Base-by-base conservation (phyloP, 2,797 vertebrate genomes). In the Sardinella longiceps region DNA sequence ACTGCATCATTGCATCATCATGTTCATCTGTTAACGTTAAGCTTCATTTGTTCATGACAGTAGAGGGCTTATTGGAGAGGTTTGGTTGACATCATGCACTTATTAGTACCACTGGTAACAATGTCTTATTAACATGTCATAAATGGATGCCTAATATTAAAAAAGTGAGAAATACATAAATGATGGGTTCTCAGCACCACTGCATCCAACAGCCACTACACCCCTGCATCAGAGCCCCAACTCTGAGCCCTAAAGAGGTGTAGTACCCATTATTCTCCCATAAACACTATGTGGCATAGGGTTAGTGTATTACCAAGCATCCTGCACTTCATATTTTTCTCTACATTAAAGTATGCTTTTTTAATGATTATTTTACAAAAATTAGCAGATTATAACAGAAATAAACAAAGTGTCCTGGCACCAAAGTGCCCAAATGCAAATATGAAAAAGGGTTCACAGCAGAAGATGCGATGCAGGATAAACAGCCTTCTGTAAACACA, bases 401-500 rank as follows among this genome's bases (percentile, higher is more conserved):
- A 77, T 15, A 74, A 74, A 74, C 12, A 77, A 77, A 20, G 70
- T 43, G 70, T 43, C 20, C 70, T 20, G n/a, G n/a, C n/a, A n/a
- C n/a, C n/a, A n/a, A n/a, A n/a, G n/a, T 77, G 70, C 39, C 70
- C 70, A 77, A 43, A 77, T 43, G 70, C 33, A 20, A 53, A 53
- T 20, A 53, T 53, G 20, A 6, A 23, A 37, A 70, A 70, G 28
- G 60, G 60, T 12, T 70, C 23, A 5, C 60, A 20, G 33, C 63
- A 37, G 63, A 30, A 25, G 63, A 70, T 70, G 30, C 63, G 18
- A 30, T 77, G 33, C 70, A 23, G 56, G 39, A 86, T 66, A 66
- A 25, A 74, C 7, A 48, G 11, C 7, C 18, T 84, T 82, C 39
- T 84, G 83, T 86, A 86, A 88, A 86, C 81, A 86, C 6, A 77